Base-by-base conservation (phyloP, 2,113 vertebrate species). In the Cephalopterus ornatus region DNA sequence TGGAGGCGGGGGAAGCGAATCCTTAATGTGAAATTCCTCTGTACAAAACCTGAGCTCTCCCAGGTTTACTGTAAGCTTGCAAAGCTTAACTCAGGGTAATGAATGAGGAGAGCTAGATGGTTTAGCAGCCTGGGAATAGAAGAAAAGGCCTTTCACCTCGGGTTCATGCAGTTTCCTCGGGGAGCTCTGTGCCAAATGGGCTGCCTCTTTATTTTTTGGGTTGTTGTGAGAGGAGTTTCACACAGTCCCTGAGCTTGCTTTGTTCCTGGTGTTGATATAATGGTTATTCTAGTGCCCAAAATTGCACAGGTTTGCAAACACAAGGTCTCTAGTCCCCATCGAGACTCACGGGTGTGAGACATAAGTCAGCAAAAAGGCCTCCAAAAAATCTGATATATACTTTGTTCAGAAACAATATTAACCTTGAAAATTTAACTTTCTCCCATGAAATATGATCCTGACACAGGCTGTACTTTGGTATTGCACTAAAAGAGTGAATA, bases 11-110 rank as follows among this genome's bases (percentile, higher is more conserved):
- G 88, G 84, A 96, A 91, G 85, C 3, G 83, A 97, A 96, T 95
- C 86, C 93, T 96, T 95, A 89, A 94, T 96, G 95, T 68, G 95
- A 97, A 97, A 97, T 97, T 97, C 95, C 91, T 95, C 97, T 50
- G 56, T 94, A 96, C 89, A 98, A 97, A 97, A 61, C 85, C 68
- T 13, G 8, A 95, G 95, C 95, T 97, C 96, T 97, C 96, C 81
- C 41, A 97, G 97, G 92, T 98, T 98, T 97, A 94, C 95, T 95
- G 93, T 95, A 96, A 97, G 97, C 94, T 97, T 77, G 93, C 78
- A 68, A 62, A 96, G 95, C 95, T 98, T 98, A 95, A 97, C 95
- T 97, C 63, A 6, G 95, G 89, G 92, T 97, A 97, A 92, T 95
- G 95, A 97, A 97, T 96, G 95, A 97, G 92, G 62, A 96, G 89